phyloP scores from a whole-genome alignment of 2,797 vertebrate species.

The Pyrocephalus nanus region DNA sequence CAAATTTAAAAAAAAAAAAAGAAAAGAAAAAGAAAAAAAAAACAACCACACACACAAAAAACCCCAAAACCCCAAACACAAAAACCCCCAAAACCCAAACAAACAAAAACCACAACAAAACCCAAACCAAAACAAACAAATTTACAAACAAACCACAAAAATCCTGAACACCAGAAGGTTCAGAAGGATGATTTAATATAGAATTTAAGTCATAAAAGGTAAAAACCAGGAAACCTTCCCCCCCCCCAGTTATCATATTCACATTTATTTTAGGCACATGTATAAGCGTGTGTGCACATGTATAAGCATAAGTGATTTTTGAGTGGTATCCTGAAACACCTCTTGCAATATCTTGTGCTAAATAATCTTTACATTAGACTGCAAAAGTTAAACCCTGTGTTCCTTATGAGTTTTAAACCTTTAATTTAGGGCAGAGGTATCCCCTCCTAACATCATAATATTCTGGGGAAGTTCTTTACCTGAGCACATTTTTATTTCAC shows the following conservation, averaged over 20 bases:
- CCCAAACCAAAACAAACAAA: neutral
- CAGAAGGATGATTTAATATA: neutral
- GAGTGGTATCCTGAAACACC: neutral
- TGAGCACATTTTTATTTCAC: neutral
- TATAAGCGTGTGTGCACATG: rapidly evolving
- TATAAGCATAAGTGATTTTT: neutral
- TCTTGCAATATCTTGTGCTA: neutral
- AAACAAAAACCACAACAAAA: neutral
- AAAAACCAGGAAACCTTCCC: neutral
- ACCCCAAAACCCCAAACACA: neutral
- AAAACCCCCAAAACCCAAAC: no score
- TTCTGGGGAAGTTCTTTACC: neutral
- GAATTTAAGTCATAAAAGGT: neutral
- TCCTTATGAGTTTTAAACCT: neutral
- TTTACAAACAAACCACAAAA: neutral
- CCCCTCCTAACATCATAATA: neutral
- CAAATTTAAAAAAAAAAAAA: neutral
- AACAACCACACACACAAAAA: no score
- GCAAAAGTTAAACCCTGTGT: neutral
- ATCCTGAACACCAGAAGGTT: neutral
- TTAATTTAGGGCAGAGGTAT: neutral
- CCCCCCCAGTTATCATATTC: neutral
- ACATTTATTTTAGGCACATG: neutral
- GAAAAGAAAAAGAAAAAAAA: no score
- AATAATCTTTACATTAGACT: neutral